Base-by-base conservation (phyloP, 2,888 invertebrate species). In the Papilio elwesi region DNA sequence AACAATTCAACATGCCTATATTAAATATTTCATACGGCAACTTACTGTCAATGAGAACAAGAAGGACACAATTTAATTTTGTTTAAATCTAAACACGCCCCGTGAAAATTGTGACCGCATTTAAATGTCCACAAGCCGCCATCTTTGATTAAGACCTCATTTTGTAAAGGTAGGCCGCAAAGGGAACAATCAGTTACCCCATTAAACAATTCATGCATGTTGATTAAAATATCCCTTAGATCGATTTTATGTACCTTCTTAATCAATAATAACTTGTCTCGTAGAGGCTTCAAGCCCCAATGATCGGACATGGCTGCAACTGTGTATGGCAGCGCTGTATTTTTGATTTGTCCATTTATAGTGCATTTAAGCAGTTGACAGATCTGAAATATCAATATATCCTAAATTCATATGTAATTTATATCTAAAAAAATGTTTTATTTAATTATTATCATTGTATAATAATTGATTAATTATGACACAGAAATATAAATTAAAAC, bases 81-180 rank as follows among this genome's bases (percentile, higher is more conserved):
- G 79, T 94, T 94, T 77, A 95, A 90, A 78, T 94, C 91, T 79
- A 95, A 90, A 83, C 95, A 95, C 7, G 94, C 94, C 0, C 95
- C 95, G 68, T 96, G 96, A 83, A 95, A 95, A 70, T 94, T 93
- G 80, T 96, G 95, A 64, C 95, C 95, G 81, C 96, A 96, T 70
- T 93, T 93, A 83, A 95, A 95, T 65, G 94, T 93, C 88, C 95
- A 95, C 4, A 96, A 83, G 13, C 95, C 95, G 79, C 94, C 95
- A 85, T 95, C 95, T 82, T 94, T 91, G 47, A 96, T 90, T 62
- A 96, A 81, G 67, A 95, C 93, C 70, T 93, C 93, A 76, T 95
- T 95, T 78, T 94, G 91, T 59, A 96, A 87, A 73, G 95, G 94
- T 80, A 96, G 82, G 67, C 95, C 95, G 79, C 96, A 96, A 1